Percentiles rank a stretch among this genome's conserved stretches.
phyloP scores from a whole-genome alignment of 2,888 invertebrate genomes.

The Epinotia demarniana region DNA sequence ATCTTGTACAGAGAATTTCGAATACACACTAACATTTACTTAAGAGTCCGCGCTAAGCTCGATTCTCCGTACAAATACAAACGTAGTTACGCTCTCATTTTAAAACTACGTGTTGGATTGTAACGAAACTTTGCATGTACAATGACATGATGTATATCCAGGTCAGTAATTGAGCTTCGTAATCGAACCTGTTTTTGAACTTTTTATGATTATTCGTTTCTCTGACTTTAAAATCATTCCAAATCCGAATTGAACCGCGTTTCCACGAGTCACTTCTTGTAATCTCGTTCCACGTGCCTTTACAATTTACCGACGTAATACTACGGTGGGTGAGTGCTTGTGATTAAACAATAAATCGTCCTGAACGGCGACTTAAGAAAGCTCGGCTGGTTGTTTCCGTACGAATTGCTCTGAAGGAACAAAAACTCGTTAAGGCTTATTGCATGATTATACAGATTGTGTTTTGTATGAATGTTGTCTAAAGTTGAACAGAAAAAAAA shows the following conservation, averaged over 20 bases:
- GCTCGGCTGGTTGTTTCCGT: constrained; percentile 35
- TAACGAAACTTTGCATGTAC: too few species aligned
- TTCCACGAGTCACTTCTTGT: constrained; percentile 22
- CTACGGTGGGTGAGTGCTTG: constrained; percentile 74
- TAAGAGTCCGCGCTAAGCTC: too few species aligned
- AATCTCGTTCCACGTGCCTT: constrained; percentile 22
- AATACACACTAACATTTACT: too few species aligned
- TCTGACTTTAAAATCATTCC: too few species aligned
- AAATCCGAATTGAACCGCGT: not conserved
- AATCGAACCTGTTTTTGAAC: too few species aligned
- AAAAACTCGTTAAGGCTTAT: constrained; percentile 33
- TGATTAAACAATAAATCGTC: constrained; percentile 81
- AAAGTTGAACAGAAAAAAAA: not conserved
- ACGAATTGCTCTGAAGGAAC: constrained; percentile 33
- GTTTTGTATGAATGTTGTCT: constrained; percentile 1
- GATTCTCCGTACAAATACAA: too few species aligned
- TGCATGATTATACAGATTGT: constrained; percentile 10
- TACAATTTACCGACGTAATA: constrained; percentile 77
- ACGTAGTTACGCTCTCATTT: too few species aligned
- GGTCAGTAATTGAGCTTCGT: too few species aligned
- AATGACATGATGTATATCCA: too few species aligned
- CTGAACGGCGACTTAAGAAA: constrained; percentile 58
- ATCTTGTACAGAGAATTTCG: too few species aligned
- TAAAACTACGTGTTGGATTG: too few species aligned
- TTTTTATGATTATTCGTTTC: too few species aligned